Conservation (phyloP, 2,113 vertebrate genomes). For the Nothobranchius furzeri region DNA sequence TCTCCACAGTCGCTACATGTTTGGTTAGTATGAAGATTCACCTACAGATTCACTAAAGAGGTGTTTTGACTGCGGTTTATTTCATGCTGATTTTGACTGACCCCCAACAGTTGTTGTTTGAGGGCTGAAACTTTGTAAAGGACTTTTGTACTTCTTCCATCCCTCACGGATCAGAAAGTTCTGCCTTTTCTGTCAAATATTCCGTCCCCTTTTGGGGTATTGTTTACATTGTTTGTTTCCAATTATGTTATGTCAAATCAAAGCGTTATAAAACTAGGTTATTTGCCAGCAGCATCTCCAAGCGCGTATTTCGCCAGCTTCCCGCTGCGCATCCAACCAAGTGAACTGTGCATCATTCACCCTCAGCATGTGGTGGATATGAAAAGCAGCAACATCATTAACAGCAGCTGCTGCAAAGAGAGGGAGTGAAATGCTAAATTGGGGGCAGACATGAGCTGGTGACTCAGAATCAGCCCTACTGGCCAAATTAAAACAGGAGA, state of each 20-base stretch:
- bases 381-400: conserved; percentile 43
- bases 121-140: no score
- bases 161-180: no score
- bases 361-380: conserved; percentile 53
- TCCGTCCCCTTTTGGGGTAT: conserved; percentile 30
- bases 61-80: no score
- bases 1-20: no score
- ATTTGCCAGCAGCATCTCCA: conserved; percentile 42
- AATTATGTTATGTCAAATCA: conserved; percentile 26
- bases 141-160: no score
- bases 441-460: conserved; percentile 19
- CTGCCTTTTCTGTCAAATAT: background rate
- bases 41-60: no score
- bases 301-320: conserved; percentile 35
- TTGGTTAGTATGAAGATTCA: no score
- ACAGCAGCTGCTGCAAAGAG: conserved; percentile 46
- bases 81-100: no score
- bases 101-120: no score
- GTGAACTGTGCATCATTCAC: conserved; percentile 48
- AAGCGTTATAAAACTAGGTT: conserved; percentile 42
- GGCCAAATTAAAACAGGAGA: background rate
- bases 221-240: conserved; percentile 29
- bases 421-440: conserved; percentile 29
- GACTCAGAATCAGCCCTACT: background rate
- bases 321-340: conserved; percentile 52